Base-by-base conservation (phyloP, 2,797 vertebrate genomes). In the Eulemur mongoz region DNA sequence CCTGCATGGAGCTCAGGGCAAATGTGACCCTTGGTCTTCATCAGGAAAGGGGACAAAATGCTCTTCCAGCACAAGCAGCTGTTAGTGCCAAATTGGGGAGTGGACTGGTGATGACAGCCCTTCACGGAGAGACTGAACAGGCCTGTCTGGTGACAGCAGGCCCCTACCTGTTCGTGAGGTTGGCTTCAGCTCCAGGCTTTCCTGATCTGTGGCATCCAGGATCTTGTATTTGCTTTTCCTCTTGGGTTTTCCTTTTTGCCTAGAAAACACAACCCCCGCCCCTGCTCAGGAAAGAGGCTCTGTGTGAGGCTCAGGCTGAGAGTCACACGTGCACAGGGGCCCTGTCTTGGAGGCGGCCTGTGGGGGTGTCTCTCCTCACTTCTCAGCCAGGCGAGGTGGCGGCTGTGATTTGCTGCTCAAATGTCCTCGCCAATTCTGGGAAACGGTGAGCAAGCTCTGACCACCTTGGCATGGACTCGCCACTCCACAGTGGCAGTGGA, bases 211-310 rank as follows among this genome's bases (percentile, higher is more conserved):
- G 81, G 98, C 99, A 97, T 99, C 99, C 93, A 99, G 97, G 81
- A 99, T 99, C 99, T 99, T 99, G 97, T 99, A 99, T 93, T 99
- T 99, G 98, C 99, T 99, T 98, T 99, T 99, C 94, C 99, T 98
- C 97, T 99, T 99, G 78, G 99, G 99, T 99, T 99, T 99, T 96
- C 99, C 99, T 98, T 99, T 99, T 69, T 99, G 99, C 98, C 99
- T 99, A 85, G 91, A 98, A 98, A 94, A 93, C 57, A 97, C 12
- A 95, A 97, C 7, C n/a, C 87, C 73, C 30, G 7, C 7, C 40
- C n/a, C 30, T 72, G n/a, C 75, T 98, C 52, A 97, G 89, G 72
- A 95, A 91, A 40, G 65, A 40, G 52, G 63, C 3, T 89, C 32
- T 70, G 27, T 17, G 48, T 50, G 79, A 67, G 52, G 23, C 20